phyloP scores from a whole-genome alignment of 1,140 invertebrate genomes.

The Lasioglossum albipes region DNA sequence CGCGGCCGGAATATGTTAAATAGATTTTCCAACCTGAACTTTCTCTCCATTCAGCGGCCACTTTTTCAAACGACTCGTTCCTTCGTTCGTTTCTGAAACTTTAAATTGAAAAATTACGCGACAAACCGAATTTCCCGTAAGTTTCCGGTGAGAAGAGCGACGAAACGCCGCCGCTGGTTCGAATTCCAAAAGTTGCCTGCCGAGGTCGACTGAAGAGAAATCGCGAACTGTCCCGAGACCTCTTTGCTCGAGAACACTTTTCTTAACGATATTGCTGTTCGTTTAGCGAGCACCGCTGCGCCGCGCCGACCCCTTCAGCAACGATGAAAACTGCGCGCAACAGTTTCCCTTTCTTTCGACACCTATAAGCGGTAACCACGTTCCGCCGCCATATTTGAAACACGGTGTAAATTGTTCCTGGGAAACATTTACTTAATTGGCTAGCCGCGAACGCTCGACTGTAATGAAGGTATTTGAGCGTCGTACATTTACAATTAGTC shows the following conservation, averaged over 20 bases:
- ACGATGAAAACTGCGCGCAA: too few species aligned
- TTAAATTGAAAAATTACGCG: constrained; percentile 10
- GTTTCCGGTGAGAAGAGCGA: not conserved
- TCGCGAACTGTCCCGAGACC: not conserved
- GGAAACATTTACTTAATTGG: too few species aligned
- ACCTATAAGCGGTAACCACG: too few species aligned
- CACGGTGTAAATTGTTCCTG: too few species aligned
- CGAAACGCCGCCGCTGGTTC: not conserved
- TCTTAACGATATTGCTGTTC: constrained; percentile 3
- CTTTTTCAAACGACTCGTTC: not conserved
- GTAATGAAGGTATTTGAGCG: too few species aligned
- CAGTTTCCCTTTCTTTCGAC: too few species aligned
- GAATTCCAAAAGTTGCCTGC: not conserved
- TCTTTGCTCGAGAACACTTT: not conserved
- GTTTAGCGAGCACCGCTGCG: not conserved
- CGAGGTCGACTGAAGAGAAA: not conserved
- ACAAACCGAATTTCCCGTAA: not conserved
- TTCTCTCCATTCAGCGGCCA: not conserved
- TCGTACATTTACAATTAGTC: too few species aligned
- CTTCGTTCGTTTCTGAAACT: constrained; percentile 2
- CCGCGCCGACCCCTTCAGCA: too few species aligned
- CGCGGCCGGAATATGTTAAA: not conserved
- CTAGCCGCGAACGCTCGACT: too few species aligned
- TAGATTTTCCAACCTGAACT: not conserved
- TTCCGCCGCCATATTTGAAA: too few species aligned